These are phyloP conservation scores for Genyomyrus donnyi DNA, from an alignment of 2,113 vertebrate species.

Conservation along the genomic window DNA sequence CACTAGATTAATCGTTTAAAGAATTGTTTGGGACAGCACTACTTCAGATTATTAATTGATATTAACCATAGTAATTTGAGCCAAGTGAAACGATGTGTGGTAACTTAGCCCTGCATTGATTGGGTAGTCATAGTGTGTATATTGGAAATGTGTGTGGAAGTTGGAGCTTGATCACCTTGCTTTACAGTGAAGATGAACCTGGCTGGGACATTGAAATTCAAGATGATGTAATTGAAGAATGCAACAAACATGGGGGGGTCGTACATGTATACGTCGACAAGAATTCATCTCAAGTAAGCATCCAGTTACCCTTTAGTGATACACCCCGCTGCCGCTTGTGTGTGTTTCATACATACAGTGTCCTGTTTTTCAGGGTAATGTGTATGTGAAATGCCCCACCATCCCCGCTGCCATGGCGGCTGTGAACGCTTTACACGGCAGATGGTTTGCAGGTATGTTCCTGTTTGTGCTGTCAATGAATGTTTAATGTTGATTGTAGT, in stretches of 20 bases:
- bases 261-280: slow-evolving; percentile 96
- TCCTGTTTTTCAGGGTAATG: slow-evolving; percentile 71
- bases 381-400: slow-evolving; percentile 93
- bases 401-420: slow-evolving; percentile 90
- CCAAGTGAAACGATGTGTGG: background rate
- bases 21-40: too few species aligned
- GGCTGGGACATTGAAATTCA: slow-evolving; percentile 94
- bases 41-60: background rate
- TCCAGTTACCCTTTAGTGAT: background rate
- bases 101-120: background rate
- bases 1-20: too few species aligned
- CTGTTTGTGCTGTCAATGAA: background rate
- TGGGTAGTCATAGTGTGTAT: background rate
- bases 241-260: slow-evolving; percentile 93
- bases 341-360: background rate
- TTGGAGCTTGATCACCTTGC: background rate
- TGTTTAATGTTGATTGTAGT: background rate
- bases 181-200: slow-evolving; percentile 74
- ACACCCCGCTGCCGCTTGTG: background rate
- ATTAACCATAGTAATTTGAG: background rate
- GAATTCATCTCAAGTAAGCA: slow-evolving; percentile 84
- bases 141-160: background rate
- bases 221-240: slow-evolving; percentile 94
- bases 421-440: slow-evolving; percentile 82
- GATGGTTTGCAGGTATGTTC: slow-evolving; percentile 86